Conservation (phyloP, 2,888 invertebrate genomes). For the Amblyteles armatorius region DNA sequence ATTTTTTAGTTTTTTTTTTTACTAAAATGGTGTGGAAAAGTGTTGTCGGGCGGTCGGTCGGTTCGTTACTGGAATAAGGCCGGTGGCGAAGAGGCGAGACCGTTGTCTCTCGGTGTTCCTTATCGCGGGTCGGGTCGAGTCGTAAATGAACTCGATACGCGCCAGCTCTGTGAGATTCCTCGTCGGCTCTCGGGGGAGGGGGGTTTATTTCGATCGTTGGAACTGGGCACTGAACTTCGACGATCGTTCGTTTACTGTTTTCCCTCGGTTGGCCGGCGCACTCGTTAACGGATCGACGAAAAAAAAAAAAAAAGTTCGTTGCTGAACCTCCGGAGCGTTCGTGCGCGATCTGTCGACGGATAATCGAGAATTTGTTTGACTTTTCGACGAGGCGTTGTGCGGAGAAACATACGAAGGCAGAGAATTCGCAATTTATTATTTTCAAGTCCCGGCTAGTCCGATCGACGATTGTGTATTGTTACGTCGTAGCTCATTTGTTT, state of each 20-base stretch:
- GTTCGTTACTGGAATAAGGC: neutral
- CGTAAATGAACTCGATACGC: conserved; percentile 63
- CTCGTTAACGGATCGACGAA: neutral
- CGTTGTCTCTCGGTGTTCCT: conserved; percentile 26
- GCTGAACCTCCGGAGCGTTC: neutral
- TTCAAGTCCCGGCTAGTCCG: neutral
- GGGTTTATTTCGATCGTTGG: neutral
- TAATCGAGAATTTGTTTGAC: conserved; percentile 46
- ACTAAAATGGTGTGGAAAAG: neutral
- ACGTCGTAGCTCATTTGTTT: conserved; percentile 34
- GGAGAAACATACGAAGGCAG: conserved; percentile 22
- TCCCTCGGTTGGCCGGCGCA: conserved; percentile 22
- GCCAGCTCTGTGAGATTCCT: conserved; percentile 52
- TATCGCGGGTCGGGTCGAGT: conserved; percentile 62
- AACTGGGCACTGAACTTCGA: neutral
- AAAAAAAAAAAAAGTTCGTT: neutral
- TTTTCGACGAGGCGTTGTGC: conserved; percentile 2
- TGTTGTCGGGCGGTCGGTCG: neutral
- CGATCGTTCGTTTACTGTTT: neutral
- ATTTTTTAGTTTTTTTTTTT: neutral
- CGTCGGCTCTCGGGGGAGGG: conserved; percentile 1
- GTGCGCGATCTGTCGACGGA: conserved; percentile 24
- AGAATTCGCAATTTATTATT: conserved; percentile 60
- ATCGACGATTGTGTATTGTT: conserved; percentile 21
- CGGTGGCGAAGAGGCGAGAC: conserved; percentile 7